phyloP scores from a whole-genome alignment of 2,113 vertebrate species.

The Chrysochloris asiatica region DNA sequence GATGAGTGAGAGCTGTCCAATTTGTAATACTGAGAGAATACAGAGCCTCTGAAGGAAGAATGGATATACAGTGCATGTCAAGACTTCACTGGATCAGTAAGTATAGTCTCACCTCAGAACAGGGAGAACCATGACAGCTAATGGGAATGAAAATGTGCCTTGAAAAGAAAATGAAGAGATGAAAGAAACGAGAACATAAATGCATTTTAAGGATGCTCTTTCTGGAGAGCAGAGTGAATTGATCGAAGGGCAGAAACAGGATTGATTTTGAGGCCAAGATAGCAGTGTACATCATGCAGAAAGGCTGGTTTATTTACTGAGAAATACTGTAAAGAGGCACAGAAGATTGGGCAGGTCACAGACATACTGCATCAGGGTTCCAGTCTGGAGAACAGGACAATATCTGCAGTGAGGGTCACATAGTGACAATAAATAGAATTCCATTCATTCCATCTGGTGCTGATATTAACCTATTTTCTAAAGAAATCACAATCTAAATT shows the following conservation, averaged over 20 bases:
- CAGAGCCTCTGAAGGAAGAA: background rate
- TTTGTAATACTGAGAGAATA: background rate
- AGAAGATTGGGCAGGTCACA: background rate
- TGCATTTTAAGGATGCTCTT: background rate
- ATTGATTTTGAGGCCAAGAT: background rate
- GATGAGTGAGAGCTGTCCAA: background rate
- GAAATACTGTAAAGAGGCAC: background rate
- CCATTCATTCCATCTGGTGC: constrained; percentile 22
- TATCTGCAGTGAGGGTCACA: background rate
- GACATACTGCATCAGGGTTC: background rate
- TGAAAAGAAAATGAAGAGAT: background rate
- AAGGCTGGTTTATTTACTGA: constrained; percentile 29
- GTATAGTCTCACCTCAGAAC: background rate
- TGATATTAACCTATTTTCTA: constrained; percentile 55
- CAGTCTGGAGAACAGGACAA: too few species aligned
- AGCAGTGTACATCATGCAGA: background rate
- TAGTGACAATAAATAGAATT: background rate
- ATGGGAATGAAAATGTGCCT: background rate
- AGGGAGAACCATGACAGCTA: background rate
- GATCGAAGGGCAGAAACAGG: background rate
- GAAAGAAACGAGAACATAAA: background rate
- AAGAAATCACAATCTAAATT: constrained; percentile 19
- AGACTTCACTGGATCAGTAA: background rate
- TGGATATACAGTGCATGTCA: background rate
- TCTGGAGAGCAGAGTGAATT: constrained; percentile 12